Evolutionary conservation across 1,140 invertebrate species (phyloP).

Genomic region (Drosophila teissieri): DNA sequence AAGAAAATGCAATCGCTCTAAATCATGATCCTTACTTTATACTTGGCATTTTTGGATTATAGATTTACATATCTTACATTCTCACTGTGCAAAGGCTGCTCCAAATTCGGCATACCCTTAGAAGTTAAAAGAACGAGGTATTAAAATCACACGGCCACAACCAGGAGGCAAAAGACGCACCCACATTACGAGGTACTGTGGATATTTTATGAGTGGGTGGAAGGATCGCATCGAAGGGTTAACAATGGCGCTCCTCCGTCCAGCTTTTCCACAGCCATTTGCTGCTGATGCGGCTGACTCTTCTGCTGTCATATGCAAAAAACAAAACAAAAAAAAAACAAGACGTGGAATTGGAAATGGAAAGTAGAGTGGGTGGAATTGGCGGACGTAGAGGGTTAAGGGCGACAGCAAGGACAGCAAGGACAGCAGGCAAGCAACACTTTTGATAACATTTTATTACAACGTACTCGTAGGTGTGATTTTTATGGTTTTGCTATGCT

Average conservation of each 20-base stretch:
- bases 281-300: constrained; percentile 32
- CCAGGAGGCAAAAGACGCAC: constrained; percentile 51
- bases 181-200: constrained; percentile 64
- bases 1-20: no score
- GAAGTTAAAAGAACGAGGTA: neutral
- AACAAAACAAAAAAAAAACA: constrained; percentile 50
- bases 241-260: constrained; percentile 66
- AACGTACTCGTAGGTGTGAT: constrained; percentile 82
- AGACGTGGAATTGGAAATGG: constrained; percentile 29
- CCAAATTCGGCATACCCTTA: constrained; percentile 2
- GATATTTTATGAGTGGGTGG: constrained; percentile 66
- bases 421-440: constrained; percentile 68
- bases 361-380: constrained; percentile 6
- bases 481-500: constrained; percentile 82
- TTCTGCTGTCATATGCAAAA: constrained; percentile 79
- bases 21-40: no score
- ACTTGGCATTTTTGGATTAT: no score
- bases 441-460: constrained; percentile 84
- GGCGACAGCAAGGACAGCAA: constrained; percentile 48
- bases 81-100: no score
- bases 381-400: constrained; percentile 29
- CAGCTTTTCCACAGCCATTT: constrained; percentile 45
- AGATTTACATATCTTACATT: no score
- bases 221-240: constrained; percentile 60
- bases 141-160: constrained; percentile 38